A percentile compares a stretch with the other conserved stretches of the same genome.
These are phyloP conservation scores for Peucedramus taeniatus DNA, from an alignment of 2,113 vertebrate species.

Conservation along the genomic window DNA sequence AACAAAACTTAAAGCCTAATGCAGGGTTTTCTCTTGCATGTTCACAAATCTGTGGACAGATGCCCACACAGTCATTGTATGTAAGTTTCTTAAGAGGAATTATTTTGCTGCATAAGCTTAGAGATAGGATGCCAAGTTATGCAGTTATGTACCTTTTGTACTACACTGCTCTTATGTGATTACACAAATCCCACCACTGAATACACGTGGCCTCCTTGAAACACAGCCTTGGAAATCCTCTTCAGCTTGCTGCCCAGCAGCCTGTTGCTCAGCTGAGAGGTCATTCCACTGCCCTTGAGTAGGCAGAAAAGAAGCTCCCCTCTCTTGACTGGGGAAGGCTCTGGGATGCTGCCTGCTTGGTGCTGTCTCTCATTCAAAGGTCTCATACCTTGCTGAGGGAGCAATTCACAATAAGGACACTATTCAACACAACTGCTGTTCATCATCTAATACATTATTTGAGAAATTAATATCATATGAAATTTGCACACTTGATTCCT, in stretches of 20 bases:
- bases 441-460: not conserved
- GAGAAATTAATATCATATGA: not conserved
- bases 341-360: rapidly evolving
- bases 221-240: not conserved
- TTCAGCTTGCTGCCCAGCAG: not conserved
- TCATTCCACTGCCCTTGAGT: not conserved
- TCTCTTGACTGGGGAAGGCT: not conserved
- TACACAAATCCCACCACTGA: not conserved
- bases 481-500: not conserved
- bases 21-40: not conserved
- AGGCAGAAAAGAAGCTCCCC: not conserved
- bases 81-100: not conserved
- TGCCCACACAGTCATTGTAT: not conserved
- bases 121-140: not conserved
- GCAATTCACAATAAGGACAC: not conserved
- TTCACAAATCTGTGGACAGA: not conserved
- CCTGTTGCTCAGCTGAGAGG: not conserved
- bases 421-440: not conserved
- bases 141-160: not conserved
- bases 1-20: not conserved
- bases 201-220: not conserved
- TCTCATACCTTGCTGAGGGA: not conserved
- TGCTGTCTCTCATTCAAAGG: not conserved
- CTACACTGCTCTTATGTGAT: not conserved
- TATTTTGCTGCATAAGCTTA: not conserved